Conservation (phyloP, 2,888 invertebrate genomes). For the Orchestes rusci region DNA sequence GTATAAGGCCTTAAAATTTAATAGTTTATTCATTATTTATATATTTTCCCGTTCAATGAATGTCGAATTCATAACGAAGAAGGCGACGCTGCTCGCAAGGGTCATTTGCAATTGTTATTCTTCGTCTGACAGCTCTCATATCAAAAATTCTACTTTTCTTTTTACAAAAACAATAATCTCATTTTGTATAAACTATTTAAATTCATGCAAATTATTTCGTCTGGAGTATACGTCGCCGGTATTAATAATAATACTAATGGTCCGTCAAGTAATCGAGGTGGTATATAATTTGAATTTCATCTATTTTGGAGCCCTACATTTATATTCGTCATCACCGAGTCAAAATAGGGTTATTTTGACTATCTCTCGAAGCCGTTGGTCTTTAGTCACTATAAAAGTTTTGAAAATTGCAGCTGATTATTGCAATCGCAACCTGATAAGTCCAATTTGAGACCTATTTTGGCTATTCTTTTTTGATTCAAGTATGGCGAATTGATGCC, state of each 20-base stretch:
- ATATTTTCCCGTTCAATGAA: conserved; percentile 19
- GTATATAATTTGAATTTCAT: conserved; percentile 21
- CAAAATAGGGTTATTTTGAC: conserved; percentile 14
- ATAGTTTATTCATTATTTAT: conserved; percentile 38
- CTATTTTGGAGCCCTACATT: conserved; percentile 9
- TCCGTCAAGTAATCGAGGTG: conserved; percentile 16
- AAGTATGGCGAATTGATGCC: too few species aligned
- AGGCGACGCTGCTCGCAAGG: neutral
- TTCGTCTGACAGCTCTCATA: conserved; percentile 13
- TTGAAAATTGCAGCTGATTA: conserved; percentile 14
- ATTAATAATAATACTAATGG: conserved; percentile 24
- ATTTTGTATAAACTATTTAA: conserved; percentile 24
- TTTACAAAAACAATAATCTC: conserved; percentile 23
- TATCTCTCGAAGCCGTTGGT: neutral
- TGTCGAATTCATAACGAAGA: conserved; percentile 20
- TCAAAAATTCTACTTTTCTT: conserved; percentile 13
- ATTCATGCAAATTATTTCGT: conserved; percentile 23
- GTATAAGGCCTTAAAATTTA: conserved; percentile 40
- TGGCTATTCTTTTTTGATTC: too few species aligned
- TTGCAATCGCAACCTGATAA: conserved; percentile 10
- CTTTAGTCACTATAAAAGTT: conserved; percentile 11
- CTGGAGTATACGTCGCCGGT: conserved; percentile 21
- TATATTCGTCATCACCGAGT: conserved; percentile 10
- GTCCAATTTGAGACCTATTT: too few species aligned
- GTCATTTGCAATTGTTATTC: conserved; percentile 24